Conservation (phyloP, 2,888 invertebrate species). For the Isotomurus palustris region DNA sequence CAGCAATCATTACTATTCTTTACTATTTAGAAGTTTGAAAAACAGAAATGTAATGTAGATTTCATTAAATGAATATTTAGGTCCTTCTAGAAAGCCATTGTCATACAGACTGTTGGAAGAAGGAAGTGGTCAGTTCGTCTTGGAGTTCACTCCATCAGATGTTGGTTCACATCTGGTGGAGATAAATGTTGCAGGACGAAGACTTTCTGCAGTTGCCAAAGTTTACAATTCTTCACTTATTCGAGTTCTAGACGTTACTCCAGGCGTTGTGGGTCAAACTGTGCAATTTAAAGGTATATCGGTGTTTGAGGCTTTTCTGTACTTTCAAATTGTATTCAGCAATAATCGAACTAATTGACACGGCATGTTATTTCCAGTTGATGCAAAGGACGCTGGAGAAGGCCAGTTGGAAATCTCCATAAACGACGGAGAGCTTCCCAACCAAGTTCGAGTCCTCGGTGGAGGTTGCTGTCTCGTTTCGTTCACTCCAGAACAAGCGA, state of each 20-base stretch:
- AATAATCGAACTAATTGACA: no score
- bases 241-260: conserved; percentile 88
- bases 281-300: conserved; percentile 89
- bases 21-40: no score
- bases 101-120: conserved; percentile 77
- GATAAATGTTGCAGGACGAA: conserved; percentile 81
- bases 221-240: conserved; percentile 92
- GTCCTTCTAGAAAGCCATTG: conserved; percentile 78
- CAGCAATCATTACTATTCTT: not conserved
- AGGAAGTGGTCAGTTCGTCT: conserved; percentile 74
- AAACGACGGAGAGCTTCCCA: conserved; percentile 97
- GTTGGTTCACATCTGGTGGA: conserved; percentile 93
- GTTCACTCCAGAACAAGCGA: conserved; percentile 86
- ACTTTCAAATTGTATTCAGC: no score
- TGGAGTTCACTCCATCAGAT: conserved; percentile 88
- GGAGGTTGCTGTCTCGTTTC: conserved; percentile 91
- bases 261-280: conserved; percentile 89
- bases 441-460: conserved; percentile 91
- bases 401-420: conserved; percentile 99
- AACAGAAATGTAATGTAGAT: not conserved
- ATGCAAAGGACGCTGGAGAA: conserved; percentile 97
- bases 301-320: no score
- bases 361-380: conserved; percentile 63
- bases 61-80: conserved; percentile 50
- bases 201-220: conserved; percentile 82